A percentile compares a stretch with the other conserved stretches of the same genome.
phyloP scores from a whole-genome alignment of 1,140 invertebrate species.

The Chelonus insularis region DNA sequence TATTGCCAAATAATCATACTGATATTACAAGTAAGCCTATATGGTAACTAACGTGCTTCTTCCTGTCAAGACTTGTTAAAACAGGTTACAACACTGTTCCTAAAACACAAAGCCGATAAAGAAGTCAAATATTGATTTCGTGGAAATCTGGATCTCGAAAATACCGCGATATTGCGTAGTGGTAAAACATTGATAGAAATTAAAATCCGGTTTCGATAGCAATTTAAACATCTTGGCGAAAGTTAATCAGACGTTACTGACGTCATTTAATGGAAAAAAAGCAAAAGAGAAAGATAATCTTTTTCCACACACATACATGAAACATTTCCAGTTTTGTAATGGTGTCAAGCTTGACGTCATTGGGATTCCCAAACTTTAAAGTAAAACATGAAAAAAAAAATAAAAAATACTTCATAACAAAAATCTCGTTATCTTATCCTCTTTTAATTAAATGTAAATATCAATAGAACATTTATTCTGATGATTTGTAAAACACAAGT shows the following conservation, averaged over 20 bases:
- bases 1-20: no score
- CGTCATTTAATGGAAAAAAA: background rate
- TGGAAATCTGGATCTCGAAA: background rate
- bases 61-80: background rate
- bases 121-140: background rate
- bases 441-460: no score
- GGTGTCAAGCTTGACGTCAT: background rate
- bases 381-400: background rate
- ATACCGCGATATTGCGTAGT: background rate
- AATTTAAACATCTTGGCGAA: background rate
- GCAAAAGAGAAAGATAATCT: background rate
- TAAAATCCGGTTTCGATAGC: background rate
- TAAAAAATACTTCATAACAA: no score
- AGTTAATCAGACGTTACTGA: background rate
- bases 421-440: no score
- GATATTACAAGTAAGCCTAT: background rate
- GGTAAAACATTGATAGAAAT: background rate
- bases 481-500: no score
- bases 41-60: background rate
- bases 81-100: background rate
- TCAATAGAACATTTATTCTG: no score
- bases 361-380: background rate
- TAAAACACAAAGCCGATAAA: background rate
- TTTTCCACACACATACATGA: background rate
- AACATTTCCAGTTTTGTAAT: background rate